Evolutionary conservation across 2,113 vertebrate species (phyloP), one percentile per base, ranked within the genome.

Genomic region (Notarius lentiginosus): DNA sequence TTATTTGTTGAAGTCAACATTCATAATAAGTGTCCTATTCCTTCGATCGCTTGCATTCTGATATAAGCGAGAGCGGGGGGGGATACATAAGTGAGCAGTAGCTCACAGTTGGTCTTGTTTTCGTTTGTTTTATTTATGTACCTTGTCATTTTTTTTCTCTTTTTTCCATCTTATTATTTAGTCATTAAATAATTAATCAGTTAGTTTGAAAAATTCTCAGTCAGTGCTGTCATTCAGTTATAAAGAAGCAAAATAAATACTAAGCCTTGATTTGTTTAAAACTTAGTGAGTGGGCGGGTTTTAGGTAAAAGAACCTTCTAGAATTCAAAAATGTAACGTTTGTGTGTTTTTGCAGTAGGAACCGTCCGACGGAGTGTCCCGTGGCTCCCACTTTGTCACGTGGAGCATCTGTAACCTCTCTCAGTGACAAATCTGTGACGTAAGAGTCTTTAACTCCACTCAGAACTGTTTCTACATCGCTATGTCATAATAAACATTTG

Each of bases 281-380:
- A 34, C 15, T 15, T 73, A 1, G 2, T 41, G 68, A 18, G 4
- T 47, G 68, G 34, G 17, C 30, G 2, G 68, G 4, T 17, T 18
- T 72, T 41, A 10, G 41, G 7, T 47, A 73, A 73, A 73, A 18
- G 14, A 72, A 73, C 8, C 18, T 47, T 73, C 9, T 49, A 49
- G 70, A 73, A 49, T 10, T 47, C 7, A 15, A 7, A 34, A 18
- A 2, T 51, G 41, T 24, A 77, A 12, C 83, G 51, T 84, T 34
- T 75, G 63, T 70, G 22, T 80, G 1, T 73, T 84, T 2, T 51
- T 20, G 56, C 91, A 91, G 89, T 88, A 94, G 94, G 86, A 79
- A 88, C 63, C 94, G 92, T 82, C 49, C 91, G 55, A 80, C 88
- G 4, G 95, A 95, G 85, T 94, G 93, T 82, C 93, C 93, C 0